phyloP scores from a whole-genome alignment of 2,888 invertebrate species.

The Tetanocera ferruginea region DNA sequence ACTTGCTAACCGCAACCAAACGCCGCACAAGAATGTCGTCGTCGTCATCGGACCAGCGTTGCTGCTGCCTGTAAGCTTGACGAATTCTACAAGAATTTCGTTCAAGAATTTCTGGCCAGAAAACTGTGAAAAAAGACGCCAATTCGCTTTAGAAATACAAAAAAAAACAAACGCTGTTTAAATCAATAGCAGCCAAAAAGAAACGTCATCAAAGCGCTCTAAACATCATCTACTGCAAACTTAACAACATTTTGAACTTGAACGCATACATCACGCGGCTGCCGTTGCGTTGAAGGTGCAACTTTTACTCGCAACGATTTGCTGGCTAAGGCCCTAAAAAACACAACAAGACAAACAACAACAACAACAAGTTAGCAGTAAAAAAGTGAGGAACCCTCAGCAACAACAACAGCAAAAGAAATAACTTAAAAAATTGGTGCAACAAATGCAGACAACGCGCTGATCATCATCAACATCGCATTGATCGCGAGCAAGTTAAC shows the following conservation, averaged over 20 bases:
- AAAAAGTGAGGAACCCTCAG: background rate
- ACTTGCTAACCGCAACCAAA: background rate
- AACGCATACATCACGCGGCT: slow-evolving; percentile 20
- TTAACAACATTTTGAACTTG: background rate
- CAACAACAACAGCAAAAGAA: background rate
- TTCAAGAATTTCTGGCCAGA: slow-evolving; percentile 14
- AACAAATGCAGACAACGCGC: slow-evolving; percentile 35
- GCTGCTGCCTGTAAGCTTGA: slow-evolving; percentile 13
- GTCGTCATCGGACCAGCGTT: background rate
- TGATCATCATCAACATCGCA: slow-evolving; percentile 43
- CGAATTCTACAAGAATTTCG: slow-evolving; percentile 27
- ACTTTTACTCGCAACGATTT: slow-evolving; percentile 63
- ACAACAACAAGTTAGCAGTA: slow-evolving; percentile 5
- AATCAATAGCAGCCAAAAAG: slow-evolving; percentile 14
- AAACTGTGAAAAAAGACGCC: slow-evolving; percentile 16
- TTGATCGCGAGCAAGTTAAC: slow-evolving; percentile 14
- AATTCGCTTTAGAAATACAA: background rate
- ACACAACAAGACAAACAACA: slow-evolving; percentile 52
- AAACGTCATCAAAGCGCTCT: background rate
- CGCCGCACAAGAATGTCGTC: background rate
- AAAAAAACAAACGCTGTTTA: slow-evolving; percentile 7
- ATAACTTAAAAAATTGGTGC: slow-evolving; percentile 25
- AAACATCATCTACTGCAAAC: background rate
- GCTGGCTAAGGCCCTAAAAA: slow-evolving; percentile 40
- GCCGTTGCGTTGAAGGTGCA: slow-evolving; percentile 53